Percentiles rank a stretch among this genome's conserved stretches.
These are phyloP conservation scores for Spermophilus dauricus DNA, from an alignment of 2,113 vertebrate species.

Conservation along the genomic window DNA sequence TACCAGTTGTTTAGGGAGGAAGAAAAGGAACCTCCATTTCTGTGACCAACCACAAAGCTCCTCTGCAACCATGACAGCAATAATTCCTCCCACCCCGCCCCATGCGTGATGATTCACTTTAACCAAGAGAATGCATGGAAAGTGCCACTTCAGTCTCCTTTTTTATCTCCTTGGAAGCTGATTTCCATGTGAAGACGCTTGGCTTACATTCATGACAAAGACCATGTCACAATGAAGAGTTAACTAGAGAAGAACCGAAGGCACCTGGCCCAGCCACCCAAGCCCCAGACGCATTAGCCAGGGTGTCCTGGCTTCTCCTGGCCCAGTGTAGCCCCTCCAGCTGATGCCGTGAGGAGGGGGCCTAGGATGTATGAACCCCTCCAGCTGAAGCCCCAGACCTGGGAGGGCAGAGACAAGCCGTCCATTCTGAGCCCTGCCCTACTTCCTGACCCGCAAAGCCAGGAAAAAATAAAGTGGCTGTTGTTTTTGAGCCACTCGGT, in stretches of 20 bases:
- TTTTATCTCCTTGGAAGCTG: background rate
- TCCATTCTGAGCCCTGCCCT: background rate
- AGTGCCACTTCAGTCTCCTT: background rate
- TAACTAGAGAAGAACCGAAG: background rate
- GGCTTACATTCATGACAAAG: background rate
- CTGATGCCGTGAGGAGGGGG: background rate
- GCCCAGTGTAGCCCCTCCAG: no score
- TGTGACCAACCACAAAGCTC: no score
- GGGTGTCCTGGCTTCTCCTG: background rate
- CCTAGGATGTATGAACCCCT: background rate
- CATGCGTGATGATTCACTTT: background rate
- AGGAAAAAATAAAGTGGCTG: background rate
- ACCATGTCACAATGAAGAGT: background rate
- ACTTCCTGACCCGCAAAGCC: background rate
- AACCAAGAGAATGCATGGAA: background rate
- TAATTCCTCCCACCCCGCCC: fast-evolving
- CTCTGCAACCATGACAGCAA: no score
- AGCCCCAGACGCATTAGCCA: background rate
- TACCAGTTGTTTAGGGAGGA: background rate
- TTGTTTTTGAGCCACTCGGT: background rate
- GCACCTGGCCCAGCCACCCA: fast-evolving
- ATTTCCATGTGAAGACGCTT: background rate
- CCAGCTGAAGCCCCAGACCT: background rate
- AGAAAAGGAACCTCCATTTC: background rate
- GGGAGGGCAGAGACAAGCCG: background rate